These are phyloP conservation scores for Nasonia giraulti DNA, from an alignment of 1,140 invertebrate genomes.

Conservation along the genomic window DNA sequence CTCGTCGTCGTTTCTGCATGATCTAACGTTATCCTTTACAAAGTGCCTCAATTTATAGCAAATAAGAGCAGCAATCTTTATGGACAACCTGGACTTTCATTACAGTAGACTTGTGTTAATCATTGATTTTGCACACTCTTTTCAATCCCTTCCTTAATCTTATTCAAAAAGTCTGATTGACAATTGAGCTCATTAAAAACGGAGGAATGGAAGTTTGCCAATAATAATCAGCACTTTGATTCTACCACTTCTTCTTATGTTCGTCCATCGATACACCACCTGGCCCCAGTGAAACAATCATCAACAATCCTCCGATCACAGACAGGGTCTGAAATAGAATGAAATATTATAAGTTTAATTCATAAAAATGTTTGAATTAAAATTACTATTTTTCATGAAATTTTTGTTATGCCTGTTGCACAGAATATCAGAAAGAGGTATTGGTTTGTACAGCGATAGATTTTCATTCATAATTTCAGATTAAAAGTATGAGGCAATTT, in stretches of 20 bases:
- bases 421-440: neutral
- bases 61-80: conserved; percentile 47
- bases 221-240: conserved; percentile 35
- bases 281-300: conserved; percentile 98
- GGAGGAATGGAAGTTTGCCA: conserved; percentile 52
- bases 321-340: conserved; percentile 90
- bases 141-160: conserved; percentile 30
- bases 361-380: neutral
- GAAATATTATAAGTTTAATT: neutral
- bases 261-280: conserved; percentile 99
- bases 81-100: conserved; percentile 35
- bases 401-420: neutral
- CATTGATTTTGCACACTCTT: conserved; percentile 44
- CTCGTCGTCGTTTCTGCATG: conserved; percentile 45
- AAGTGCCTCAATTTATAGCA: conserved; percentile 47
- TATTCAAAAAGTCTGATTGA: conserved; percentile 41
- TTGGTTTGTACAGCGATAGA: neutral
- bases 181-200: conserved; percentile 46
- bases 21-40: conserved; percentile 48
- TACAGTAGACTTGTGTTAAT: conserved; percentile 31
- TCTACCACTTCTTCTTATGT: conserved; percentile 99
- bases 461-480: neutral
- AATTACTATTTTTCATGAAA: neutral
- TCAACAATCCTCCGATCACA: conserved; percentile 98
- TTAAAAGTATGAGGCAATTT: too few relatives aligned